phyloP scores from a whole-genome alignment of 2,888 invertebrate species.

The Drosophila prostipennis region DNA sequence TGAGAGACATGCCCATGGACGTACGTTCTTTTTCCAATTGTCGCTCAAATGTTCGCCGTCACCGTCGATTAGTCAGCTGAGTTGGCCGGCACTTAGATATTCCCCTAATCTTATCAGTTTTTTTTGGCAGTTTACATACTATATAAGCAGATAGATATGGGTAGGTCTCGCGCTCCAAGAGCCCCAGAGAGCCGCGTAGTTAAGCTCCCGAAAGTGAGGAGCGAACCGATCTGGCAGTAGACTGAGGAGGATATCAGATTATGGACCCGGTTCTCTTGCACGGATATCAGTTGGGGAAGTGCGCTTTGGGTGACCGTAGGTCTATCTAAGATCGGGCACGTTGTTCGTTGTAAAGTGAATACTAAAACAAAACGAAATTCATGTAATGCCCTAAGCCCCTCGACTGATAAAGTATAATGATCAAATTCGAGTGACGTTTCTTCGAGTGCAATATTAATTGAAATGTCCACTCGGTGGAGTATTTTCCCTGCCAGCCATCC shows the following conservation, averaged over 20 bases:
- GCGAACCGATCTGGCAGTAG: neutral
- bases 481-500: neutral
- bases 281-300: constrained; percentile 19
- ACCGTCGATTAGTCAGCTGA: constrained; percentile 57
- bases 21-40: neutral
- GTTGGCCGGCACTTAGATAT: constrained; percentile 32
- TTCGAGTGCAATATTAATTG: constrained; percentile 7
- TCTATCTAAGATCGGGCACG: neutral
- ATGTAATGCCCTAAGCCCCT: neutral
- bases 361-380: too few species aligned
- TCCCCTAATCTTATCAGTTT: constrained; percentile 67
- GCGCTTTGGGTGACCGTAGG: constrained; percentile 2
- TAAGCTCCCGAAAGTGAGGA: neutral
- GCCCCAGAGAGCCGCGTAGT: neutral
- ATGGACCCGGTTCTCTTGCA: constrained; percentile 20
- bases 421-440: constrained; percentile 18
- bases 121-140: constrained; percentile 25
- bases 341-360: neutral
- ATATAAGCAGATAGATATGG: constrained; percentile 19
- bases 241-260: constrained; percentile 14
- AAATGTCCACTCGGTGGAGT: neutral
- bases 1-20: neutral
- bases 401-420: constrained; percentile 38
- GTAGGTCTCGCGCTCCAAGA: constrained; percentile 1
- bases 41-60: constrained; percentile 8